Conservation (phyloP, 1,140 invertebrate species). For the Aphidius ervi region DNA sequence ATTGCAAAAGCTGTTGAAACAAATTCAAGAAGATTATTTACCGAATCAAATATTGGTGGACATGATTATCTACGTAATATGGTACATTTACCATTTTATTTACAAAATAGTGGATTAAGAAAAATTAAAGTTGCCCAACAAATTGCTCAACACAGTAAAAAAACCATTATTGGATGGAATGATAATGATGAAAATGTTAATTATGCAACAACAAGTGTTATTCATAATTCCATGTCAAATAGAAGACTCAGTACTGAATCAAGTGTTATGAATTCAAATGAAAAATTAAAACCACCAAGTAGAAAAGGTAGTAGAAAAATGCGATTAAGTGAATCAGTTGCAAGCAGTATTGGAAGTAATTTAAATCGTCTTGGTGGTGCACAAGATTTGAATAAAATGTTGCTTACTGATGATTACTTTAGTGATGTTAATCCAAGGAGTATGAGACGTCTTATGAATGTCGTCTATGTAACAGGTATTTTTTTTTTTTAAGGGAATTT, state of each 20-base stretch:
- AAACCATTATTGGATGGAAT: constrained; percentile 27
- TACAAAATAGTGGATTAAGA: constrained; percentile 92
- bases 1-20: constrained; percentile 95
- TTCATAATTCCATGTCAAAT: constrained; percentile 62
- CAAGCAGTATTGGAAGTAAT: constrained; percentile 84
- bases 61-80: constrained; percentile 94
- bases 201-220: constrained; percentile 45
- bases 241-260: constrained; percentile 75
- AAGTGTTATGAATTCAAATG: constrained; percentile 70
- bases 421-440: constrained; percentile 96
- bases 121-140: constrained; percentile 84
- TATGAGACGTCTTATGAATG: constrained; percentile 95
- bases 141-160: constrained; percentile 58
- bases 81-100: constrained; percentile 95
- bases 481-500: background rate
- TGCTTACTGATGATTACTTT: constrained; percentile 92
- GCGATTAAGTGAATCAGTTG: constrained; percentile 80
- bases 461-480: constrained; percentile 89
- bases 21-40: constrained; percentile 79
- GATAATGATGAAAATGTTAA: constrained; percentile 54
- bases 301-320: constrained; percentile 64
- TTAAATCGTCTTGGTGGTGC: constrained; percentile 70
- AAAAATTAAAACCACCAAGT: constrained; percentile 59
- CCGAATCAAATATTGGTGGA: constrained; percentile 85
- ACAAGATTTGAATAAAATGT: constrained; percentile 76